A percentile compares a stretch with the other conserved stretches of the same genome.
Conservation (phyloP, 2,797 vertebrate species). For the Enteromius mattozi region DNA sequence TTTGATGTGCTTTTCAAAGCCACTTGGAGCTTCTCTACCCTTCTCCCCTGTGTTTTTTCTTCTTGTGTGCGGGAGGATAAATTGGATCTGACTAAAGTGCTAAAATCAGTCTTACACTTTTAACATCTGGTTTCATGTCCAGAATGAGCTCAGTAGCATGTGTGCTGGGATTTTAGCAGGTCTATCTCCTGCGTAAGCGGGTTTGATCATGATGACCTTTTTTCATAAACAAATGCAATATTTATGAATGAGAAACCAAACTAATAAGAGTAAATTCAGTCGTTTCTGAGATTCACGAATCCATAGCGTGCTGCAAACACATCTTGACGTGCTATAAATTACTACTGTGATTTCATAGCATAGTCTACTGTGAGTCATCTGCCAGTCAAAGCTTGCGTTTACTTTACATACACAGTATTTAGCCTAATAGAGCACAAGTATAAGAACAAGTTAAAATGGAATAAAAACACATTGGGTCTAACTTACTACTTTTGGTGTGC, state of each 20-base stretch:
- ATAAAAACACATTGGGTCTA: neutral
- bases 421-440: neutral
- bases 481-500: neutral
- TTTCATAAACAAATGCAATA: neutral
- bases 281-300: neutral
- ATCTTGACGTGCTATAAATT: neutral
- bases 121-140: conserved; percentile 31
- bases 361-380: neutral
- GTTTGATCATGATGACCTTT: neutral
- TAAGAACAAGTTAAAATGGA: neutral
- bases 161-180: conserved; percentile 15
- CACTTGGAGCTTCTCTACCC: conserved; percentile 63
- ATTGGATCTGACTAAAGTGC: conserved; percentile 62
- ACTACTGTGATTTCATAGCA: neutral
- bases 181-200: neutral
- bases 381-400: neutral
- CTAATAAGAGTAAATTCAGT: neutral
- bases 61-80: conserved; percentile 60
- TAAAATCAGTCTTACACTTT: conserved; percentile 44
- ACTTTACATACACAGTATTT: neutral
- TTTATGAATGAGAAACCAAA: neutral
- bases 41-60: conserved; percentile 60
- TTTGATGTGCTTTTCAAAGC: conserved; percentile 81
- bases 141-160: conserved; percentile 31
- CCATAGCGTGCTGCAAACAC: neutral